Conservation (phyloP, 2,797 vertebrate species). For the Melanotaenia parkinsoni region DNA sequence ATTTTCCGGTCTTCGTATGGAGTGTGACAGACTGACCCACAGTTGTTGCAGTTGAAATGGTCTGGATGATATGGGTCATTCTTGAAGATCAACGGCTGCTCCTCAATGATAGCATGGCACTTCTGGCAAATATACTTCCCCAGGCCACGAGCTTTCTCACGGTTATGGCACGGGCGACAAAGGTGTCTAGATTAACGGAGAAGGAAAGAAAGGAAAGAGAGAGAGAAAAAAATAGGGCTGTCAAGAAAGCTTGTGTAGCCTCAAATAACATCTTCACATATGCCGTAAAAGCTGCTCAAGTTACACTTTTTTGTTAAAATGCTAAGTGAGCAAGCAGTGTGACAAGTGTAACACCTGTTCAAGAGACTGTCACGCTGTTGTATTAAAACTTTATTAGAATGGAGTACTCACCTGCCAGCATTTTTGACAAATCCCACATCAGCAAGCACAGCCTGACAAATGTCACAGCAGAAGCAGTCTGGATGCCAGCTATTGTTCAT, state of each 20-base stretch:
- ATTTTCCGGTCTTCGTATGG: neutral
- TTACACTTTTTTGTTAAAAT: slow-evolving; percentile 31
- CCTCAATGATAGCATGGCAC: slow-evolving; percentile 97
- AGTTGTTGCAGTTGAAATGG: slow-evolving; percentile 98
- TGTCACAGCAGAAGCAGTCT: slow-evolving; percentile 96
- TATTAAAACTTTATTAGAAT: slow-evolving; percentile 42
- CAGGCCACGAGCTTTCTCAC: slow-evolving; percentile 94
- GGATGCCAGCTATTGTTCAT: slow-evolving; percentile 99
- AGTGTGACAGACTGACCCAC: slow-evolving; percentile 83
- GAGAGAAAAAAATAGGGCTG: neutral
- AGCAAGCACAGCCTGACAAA: slow-evolving; percentile 93
- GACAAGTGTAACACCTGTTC: slow-evolving; percentile 31
- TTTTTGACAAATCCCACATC: slow-evolving; percentile 99
- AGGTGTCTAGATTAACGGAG: slow-evolving; percentile 85
- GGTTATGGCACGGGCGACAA: slow-evolving; percentile 95
- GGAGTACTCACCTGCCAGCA: slow-evolving; percentile 90
- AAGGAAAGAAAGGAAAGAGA: neutral
- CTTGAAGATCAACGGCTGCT: slow-evolving; percentile 96
- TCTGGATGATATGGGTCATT: slow-evolving; percentile 98
- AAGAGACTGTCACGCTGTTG: slow-evolving; percentile 43
- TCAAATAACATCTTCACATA: slow-evolving; percentile 20
- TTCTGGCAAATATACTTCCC: slow-evolving; percentile 94
- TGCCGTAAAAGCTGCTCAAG: slow-evolving; percentile 33
- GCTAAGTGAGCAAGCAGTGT: slow-evolving; percentile 30
- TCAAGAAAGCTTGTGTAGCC: slow-evolving; percentile 14